A percentile compares a stretch with the other conserved stretches of the same genome.
Conservation (phyloP, 2,113 vertebrate species). For the Procavia capensis region DNA sequence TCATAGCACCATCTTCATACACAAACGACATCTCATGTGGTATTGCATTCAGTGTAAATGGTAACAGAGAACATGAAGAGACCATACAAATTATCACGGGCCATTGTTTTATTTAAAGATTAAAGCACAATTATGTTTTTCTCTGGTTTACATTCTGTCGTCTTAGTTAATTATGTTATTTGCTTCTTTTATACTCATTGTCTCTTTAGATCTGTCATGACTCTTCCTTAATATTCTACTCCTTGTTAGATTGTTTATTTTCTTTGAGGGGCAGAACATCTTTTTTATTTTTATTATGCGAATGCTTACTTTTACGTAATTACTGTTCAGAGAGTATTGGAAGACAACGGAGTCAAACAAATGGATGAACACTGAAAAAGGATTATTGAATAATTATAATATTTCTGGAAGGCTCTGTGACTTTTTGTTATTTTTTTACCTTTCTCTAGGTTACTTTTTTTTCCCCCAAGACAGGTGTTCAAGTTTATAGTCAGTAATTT, state of each 20-base stretch:
- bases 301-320: constrained; percentile 63
- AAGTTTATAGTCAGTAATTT: constrained; percentile 29
- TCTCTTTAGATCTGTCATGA: neutral
- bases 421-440: constrained; percentile 46
- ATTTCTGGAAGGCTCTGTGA: constrained; percentile 29
- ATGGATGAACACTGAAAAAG: constrained; percentile 19
- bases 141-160: constrained; percentile 49
- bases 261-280: constrained; percentile 33
- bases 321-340: constrained; percentile 44
- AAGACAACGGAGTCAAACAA: constrained; percentile 41
- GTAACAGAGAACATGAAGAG: neutral
- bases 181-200: constrained; percentile 43
- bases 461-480: constrained; percentile 11
- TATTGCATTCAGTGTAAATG: neutral
- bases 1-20: neutral
- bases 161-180: constrained; percentile 43
- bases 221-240: constrained; percentile 18
- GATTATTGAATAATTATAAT: neutral
- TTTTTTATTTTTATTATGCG: constrained; percentile 52
- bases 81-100: neutral
- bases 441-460: constrained; percentile 44
- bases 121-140: constrained; percentile 42
- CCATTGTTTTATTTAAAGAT: constrained; percentile 47
- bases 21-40: neutral
- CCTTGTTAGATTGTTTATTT: constrained; percentile 43